Conservation (phyloP, 2,113 vertebrate species). For the Scortum barcoo region DNA sequence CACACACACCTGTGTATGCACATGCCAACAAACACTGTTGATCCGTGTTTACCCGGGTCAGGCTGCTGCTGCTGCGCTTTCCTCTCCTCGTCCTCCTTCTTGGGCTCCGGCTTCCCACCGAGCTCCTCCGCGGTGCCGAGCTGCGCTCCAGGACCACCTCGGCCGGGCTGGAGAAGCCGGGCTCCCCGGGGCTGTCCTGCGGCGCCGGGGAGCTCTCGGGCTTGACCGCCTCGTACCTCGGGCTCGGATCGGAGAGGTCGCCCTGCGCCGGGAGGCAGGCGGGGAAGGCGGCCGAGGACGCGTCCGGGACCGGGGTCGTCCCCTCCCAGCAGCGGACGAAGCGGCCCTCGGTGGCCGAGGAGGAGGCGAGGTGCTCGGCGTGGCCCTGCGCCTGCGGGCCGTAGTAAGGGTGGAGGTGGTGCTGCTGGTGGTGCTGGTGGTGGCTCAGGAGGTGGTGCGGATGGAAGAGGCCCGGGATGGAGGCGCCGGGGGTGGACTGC, state of each 20-base stretch:
- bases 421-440: conserved; percentile 74
- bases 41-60: conserved; percentile 67
- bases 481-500: conserved; percentile 61
- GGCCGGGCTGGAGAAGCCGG: conserved; percentile 65
- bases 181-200: conserved; percentile 57
- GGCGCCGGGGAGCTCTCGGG: conserved; percentile 67
- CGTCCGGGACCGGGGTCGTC: conserved; percentile 54
- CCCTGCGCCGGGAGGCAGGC: conserved; percentile 62
- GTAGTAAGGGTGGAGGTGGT: conserved; percentile 77
- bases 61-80: conserved; percentile 50
- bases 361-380: conserved; percentile 70
- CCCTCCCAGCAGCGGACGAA: conserved; percentile 82
- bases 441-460: conserved; percentile 75
- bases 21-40: conserved; percentile 65
- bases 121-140: conserved; percentile 70
- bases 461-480: conserved; percentile 74
- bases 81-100: conserved; percentile 67
- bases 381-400: conserved; percentile 66
- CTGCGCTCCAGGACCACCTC: conserved; percentile 76
- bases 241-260: conserved; percentile 63
- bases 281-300: conserved; percentile 42
- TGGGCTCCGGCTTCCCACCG: conserved; percentile 62
- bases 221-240: conserved; percentile 70
- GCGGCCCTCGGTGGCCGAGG: conserved; percentile 60
- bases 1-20: conserved; percentile 61